A percentile compares a stretch with the other conserved stretches of the same genome.
These are phyloP conservation scores for Caenorhabditis doughertyi DNA, from an alignment of 2,888 invertebrate genomes.

Conservation along the genomic window DNA sequence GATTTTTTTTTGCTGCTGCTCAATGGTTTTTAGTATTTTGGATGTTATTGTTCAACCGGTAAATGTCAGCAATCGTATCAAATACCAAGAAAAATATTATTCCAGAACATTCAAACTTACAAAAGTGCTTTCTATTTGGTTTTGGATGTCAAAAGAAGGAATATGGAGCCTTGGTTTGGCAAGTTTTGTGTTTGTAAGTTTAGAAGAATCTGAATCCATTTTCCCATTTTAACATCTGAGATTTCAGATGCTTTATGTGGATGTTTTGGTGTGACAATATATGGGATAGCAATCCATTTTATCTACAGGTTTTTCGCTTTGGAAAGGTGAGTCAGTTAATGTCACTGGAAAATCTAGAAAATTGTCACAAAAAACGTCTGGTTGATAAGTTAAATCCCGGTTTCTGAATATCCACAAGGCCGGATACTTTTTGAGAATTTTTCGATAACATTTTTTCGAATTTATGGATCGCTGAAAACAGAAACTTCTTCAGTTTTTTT, in stretches of 20 bases:
- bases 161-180: background rate
- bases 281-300: conserved; percentile 46
- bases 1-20: conserved; percentile 49
- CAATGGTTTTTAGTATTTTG: conserved; percentile 41
- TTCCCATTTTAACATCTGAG: background rate
- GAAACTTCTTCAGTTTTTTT: too few species aligned
- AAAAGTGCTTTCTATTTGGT: conserved; percentile 41
- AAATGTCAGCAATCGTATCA: background rate
- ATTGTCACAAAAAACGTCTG: too few species aligned
- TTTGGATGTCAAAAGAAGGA: conserved; percentile 7
- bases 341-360: background rate
- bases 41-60: conserved; percentile 50
- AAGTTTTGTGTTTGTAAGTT: conserved; percentile 24
- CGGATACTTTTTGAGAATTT: too few species aligned
- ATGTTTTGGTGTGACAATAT: conserved; percentile 37
- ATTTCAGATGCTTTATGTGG: conserved; percentile 41
- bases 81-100: background rate
- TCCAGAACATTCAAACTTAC: conserved; percentile 36
- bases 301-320: conserved; percentile 45
- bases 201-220: too few species aligned
- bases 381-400: too few species aligned
- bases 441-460: too few species aligned
- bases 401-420: too few species aligned
- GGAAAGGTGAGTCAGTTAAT: conserved; percentile 25
- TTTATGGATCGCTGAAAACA: too few species aligned